Percentiles rank a stretch among this genome's conserved stretches.
Conservation (phyloP, 2,113 vertebrate species). For the Bubalus kerabau region DNA sequence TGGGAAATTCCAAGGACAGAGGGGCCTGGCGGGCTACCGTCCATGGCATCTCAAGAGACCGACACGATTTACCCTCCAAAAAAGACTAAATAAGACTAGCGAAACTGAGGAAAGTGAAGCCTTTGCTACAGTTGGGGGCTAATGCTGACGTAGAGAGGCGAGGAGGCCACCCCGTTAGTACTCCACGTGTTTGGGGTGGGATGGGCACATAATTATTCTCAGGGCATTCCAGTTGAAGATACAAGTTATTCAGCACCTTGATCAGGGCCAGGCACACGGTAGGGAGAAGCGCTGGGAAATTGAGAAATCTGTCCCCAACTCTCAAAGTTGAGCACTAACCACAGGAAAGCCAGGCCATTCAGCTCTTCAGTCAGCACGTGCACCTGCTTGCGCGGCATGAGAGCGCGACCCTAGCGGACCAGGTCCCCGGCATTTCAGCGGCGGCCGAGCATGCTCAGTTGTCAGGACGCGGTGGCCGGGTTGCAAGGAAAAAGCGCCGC, state of each 20-base stretch:
- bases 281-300: not conserved
- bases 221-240: not conserved
- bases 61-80: not conserved
- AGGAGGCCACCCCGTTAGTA: not conserved
- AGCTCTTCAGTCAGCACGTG: not conserved
- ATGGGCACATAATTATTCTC: not conserved
- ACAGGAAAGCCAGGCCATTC: not conserved
- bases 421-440: fast-evolving
- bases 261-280: not conserved
- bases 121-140: not conserved
- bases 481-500: fast-evolving
- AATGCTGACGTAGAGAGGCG: not conserved
- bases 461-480: fast-evolving
- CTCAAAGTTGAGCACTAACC: not conserved
- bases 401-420: fast-evolving
- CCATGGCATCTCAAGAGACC: not conserved
- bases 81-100: not conserved
- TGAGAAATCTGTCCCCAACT: not conserved
- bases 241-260: not conserved
- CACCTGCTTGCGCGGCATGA: fast-evolving
- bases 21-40: not conserved
- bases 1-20: not conserved
- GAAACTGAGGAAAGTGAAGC: not conserved
- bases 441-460: slow-evolving; percentile 5
- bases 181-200: not conserved